These are phyloP conservation scores for Flexamia atlantica DNA, from an alignment of 2,888 invertebrate species.

Conservation along the genomic window DNA sequence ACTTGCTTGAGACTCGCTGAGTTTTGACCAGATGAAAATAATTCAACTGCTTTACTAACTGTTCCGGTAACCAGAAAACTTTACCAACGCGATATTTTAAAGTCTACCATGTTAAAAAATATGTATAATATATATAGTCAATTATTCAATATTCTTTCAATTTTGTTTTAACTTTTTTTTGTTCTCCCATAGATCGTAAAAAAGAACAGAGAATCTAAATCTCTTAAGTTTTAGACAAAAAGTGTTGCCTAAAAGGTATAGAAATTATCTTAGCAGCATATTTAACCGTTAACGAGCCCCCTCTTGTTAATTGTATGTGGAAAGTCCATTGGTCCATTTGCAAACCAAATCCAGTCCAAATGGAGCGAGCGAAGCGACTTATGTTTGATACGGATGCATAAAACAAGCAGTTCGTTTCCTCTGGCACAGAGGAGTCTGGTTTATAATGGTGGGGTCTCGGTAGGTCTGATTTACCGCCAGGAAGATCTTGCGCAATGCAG, in stretches of 20 bases:
- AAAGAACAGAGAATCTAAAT: background rate
- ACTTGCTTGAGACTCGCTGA: no score
- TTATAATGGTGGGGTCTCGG: background rate
- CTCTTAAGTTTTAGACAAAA: constrained; percentile 18
- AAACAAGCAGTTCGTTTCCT: constrained; percentile 3
- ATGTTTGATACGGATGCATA: constrained; percentile 23
- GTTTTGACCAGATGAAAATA: no score
- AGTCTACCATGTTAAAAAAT: no score
- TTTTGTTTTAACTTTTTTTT: no score
- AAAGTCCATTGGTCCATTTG: constrained; percentile 38
- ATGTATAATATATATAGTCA: no score
- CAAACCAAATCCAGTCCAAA: constrained; percentile 41
- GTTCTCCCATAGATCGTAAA: background rate
- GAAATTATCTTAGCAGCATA: constrained; percentile 3
- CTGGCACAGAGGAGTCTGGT: constrained; percentile 6
- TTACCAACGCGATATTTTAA: no score
- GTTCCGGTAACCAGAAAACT: no score
- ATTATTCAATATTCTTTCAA: no score
- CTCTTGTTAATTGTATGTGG: background rate
- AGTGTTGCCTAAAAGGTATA: background rate
- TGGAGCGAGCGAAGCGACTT: constrained; percentile 19
- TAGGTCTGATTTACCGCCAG: background rate
- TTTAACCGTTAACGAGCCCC: constrained; percentile 30
- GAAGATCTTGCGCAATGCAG: background rate
- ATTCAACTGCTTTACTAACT: no score